Conservation (phyloP, 2,888 invertebrate species). For the Erebia palarica region DNA sequence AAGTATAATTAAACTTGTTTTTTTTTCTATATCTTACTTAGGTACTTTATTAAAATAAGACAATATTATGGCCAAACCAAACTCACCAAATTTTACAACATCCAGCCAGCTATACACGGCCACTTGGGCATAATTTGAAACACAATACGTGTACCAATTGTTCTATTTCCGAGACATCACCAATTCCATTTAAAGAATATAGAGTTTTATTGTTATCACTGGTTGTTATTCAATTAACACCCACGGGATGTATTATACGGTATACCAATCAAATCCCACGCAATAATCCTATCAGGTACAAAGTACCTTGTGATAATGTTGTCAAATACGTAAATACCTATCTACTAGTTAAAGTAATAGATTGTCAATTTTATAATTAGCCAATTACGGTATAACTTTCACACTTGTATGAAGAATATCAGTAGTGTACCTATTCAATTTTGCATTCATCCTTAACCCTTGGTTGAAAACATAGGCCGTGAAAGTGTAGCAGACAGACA, state of each 20-base stretch:
- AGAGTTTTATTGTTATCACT: conserved; percentile 40
- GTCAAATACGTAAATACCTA: conserved; percentile 26
- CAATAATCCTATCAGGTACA: conserved; percentile 32
- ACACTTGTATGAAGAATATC: conserved; percentile 39
- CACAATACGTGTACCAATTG: conserved; percentile 35
- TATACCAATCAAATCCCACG: conserved; percentile 41
- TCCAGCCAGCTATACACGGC: conserved; percentile 4
- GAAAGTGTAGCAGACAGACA: too few relatives aligned
- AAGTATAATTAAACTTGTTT: too few relatives aligned
- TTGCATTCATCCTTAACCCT: too few relatives aligned
- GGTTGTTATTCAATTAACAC: conserved; percentile 48
- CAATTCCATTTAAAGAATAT: conserved; percentile 39
- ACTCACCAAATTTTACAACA: neutral
- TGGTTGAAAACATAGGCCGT: too few relatives aligned
- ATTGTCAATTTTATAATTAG: neutral
- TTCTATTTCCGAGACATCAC: conserved; percentile 35
- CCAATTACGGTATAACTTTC: neutral
- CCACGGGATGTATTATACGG: conserved; percentile 41
- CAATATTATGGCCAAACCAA: neutral
- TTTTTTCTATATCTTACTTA: too few relatives aligned
- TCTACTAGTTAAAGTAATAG: neutral
- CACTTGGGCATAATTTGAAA: conserved; percentile 28
- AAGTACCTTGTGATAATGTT: conserved; percentile 28
- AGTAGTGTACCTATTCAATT: too few relatives aligned
- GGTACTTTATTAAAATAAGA: too few relatives aligned